phyloP scores from a whole-genome alignment of 1,140 invertebrate species.

The Metaphire vulgaris region DNA sequence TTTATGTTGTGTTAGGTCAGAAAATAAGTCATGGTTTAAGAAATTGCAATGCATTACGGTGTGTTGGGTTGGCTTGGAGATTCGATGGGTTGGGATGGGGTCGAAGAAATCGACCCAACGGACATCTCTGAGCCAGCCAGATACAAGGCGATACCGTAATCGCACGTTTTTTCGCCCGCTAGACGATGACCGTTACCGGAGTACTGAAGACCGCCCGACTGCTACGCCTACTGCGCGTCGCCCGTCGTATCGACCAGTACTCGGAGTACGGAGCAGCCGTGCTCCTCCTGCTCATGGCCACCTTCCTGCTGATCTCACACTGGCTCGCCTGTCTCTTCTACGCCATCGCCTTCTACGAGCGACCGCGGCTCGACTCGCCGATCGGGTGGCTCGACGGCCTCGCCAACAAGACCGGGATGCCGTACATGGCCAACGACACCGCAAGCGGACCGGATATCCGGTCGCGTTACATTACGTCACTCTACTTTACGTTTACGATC shows the following conservation, averaged over 20 bases:
- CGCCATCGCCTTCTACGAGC: constrained; percentile 49
- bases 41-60: too few species aligned
- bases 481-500: constrained; percentile 93
- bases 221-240: constrained; percentile 85
- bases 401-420: constrained; percentile 6
- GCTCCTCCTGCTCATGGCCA: constrained; percentile 89
- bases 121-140: too few species aligned
- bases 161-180: constrained; percentile 47
- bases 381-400: constrained; percentile 4
- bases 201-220: constrained; percentile 92
- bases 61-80: too few species aligned
- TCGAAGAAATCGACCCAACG: too few species aligned
- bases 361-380: constrained; percentile 38
- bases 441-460: constrained; percentile 44
- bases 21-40: too few species aligned
- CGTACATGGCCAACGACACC: constrained; percentile 12
- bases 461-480: constrained; percentile 60
- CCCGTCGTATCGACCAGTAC: constrained; percentile 95
- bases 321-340: too few species aligned
- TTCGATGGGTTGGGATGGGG: too few species aligned
- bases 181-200: constrained; percentile 97
- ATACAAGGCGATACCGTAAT: too few species aligned
- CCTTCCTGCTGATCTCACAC: constrained; percentile 94
- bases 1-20: too few species aligned
- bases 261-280: too few species aligned